Conservation (phyloP, 2,113 vertebrate genomes). For the Dipodomys stephensi region DNA sequence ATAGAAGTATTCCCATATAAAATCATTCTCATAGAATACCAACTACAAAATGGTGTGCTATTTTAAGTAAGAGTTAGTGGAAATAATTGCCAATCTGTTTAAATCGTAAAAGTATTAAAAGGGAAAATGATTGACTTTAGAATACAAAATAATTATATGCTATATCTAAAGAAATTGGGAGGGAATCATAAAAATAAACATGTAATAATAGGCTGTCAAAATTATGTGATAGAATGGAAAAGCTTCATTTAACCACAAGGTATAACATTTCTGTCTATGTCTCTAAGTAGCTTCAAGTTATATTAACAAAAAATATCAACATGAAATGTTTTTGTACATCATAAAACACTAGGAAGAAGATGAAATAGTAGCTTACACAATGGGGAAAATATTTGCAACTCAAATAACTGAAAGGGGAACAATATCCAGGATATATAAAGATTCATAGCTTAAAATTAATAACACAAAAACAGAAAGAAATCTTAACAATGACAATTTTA, state of each 20-base stretch:
- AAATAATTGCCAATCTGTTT: slow-evolving; percentile 8
- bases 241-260: not conserved
- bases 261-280: not conserved
- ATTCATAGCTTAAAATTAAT: not conserved
- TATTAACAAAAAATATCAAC: not conserved
- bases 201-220: not conserved
- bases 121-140: not conserved
- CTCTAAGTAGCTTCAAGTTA: not conserved
- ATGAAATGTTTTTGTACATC: not conserved
- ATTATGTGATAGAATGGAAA: not conserved
- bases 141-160: not conserved
- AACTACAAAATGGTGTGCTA: not conserved
- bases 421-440: not conserved
- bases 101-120: not conserved
- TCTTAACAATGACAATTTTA: not conserved
- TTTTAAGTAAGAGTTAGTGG: not conserved
- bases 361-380: not conserved
- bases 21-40: not conserved
- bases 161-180: not conserved
- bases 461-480: not conserved
- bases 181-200: not conserved
- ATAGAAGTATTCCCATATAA: not conserved
- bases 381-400: not conserved
- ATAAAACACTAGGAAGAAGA: not conserved
- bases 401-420: not conserved